Base-by-base conservation (phyloP, 2,888 invertebrate genomes). In the Villa cingulata region DNA sequence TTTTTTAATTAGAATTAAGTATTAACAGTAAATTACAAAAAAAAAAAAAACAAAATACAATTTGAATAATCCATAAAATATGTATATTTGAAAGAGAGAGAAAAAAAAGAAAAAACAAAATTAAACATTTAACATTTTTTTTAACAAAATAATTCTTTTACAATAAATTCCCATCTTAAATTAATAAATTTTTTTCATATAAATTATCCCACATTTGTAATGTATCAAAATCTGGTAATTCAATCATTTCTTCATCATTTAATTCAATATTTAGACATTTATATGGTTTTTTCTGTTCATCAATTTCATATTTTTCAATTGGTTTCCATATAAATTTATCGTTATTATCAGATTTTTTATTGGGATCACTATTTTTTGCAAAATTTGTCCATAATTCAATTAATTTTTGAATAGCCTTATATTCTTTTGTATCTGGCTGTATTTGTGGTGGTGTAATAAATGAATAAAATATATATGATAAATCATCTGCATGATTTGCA, bases 401-500 rank as follows among this genome's bases (percentile, higher is more conserved):
- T 61, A 67, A 63, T 34, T 58, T 53, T 15, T 55, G 53, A 23
- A 65, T 62, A 2, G 58, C 57, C 17, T 55, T 54, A 38, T 58
- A 57, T 50, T 67, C 67, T 0, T 53, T 52, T 0, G 62, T 61
- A 5, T 59, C 58, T 1, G 54, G 51, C 4, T 55, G 46, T 4
- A 62, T 50, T 14, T 56, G 58, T 20, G 61, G 58, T 3, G 62
- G 57, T 38, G 65, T 52, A n/a, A n/a, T n/a, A 51, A 61, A 58
- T 23, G 61, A 59, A 27, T 62, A 59, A 43, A 64, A 70, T 1
- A 70, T 54, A 48, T 65, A 70, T 20, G 59, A 57, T 17, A 68
- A 52, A 45, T 70, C 69, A 52, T 69, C 70, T 2, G 62, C 66
- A 53, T 70, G 69, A 29, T 66, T 61, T 1, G 59, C 61, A 12